Percentiles rank a stretch among this genome's conserved stretches.
Conservation (phyloP, 2,888 invertebrate genomes). For the Arctia plantaginis region DNA sequence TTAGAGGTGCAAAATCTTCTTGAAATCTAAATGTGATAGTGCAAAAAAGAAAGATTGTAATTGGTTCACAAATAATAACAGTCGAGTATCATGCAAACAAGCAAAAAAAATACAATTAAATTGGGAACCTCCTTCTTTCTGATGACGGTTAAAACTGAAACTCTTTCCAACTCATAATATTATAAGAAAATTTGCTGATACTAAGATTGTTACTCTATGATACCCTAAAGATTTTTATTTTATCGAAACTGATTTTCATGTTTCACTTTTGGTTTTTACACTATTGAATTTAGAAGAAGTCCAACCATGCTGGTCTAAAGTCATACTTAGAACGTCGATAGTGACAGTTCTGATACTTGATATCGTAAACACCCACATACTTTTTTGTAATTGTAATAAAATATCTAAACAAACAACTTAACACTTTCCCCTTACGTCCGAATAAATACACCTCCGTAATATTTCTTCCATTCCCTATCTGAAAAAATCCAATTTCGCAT, state of each 20-base stretch:
- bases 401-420: constrained; percentile 46
- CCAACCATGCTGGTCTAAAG: background rate
- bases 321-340: background rate
- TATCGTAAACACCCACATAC: background rate
- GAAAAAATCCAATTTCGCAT: constrained; percentile 83
- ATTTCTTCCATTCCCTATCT: constrained; percentile 68
- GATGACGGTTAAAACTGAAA: too few species aligned
- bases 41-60: too few species aligned
- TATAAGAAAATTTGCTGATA: background rate
- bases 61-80: too few species aligned
- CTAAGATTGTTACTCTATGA: background rate
- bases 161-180: too few species aligned
- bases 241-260: background rate
- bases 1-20: too few species aligned
- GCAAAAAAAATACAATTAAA: too few species aligned
- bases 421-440: constrained; percentile 39
- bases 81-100: too few species aligned
- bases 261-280: background rate
- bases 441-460: constrained; percentile 44
- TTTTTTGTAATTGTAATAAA: constrained; percentile 30
- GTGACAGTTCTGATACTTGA: background rate
- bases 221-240: background rate
- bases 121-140: too few species aligned
- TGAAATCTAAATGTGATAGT: too few species aligned
- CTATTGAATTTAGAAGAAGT: too few species aligned